Conservation (phyloP, 2,888 invertebrate genomes). For the Epiblema foenella region DNA sequence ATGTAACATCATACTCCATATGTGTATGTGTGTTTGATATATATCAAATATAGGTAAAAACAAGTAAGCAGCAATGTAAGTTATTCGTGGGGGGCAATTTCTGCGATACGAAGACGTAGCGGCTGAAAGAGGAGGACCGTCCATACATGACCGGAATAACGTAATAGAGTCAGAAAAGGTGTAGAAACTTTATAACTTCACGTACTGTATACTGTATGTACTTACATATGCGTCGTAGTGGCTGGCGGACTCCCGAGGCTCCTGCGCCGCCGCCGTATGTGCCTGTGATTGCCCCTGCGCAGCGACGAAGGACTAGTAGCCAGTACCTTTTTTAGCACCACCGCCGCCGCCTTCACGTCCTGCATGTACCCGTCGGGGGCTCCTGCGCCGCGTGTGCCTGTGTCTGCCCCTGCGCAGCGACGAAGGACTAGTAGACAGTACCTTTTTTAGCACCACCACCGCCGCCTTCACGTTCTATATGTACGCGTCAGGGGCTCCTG, state of each 20-base stretch:
- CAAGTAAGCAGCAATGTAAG: not conserved
- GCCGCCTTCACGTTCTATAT: constrained; percentile 72
- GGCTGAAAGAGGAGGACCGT: too few relatives aligned
- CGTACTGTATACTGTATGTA: too few relatives aligned
- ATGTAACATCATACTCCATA: not conserved
- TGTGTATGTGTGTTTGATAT: too few relatives aligned
- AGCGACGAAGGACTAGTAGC: too few relatives aligned
- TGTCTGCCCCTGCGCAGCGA: not conserved
- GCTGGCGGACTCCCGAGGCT: constrained; percentile 75
- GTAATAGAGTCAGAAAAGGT: too few relatives aligned
- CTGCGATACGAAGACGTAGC: too few relatives aligned
- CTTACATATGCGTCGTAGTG: constrained; percentile 80
- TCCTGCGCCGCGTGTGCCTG: constrained; percentile 49
- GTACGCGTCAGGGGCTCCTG: constrained; percentile 73
- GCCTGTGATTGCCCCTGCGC: too few relatives aligned
- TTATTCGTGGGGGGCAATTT: too few relatives aligned
- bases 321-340: constrained; percentile 73
- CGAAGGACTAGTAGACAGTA: not conserved
- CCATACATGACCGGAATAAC: too few relatives aligned
- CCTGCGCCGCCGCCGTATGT: constrained; percentile 47
- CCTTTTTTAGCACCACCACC: constrained; percentile 70
- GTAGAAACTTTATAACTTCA: too few relatives aligned
- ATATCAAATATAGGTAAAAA: too few relatives aligned
- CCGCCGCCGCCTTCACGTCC: constrained; percentile 65
- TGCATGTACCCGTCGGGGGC: constrained; percentile 76